Evolutionary conservation across 2,113 vertebrate genomes (phyloP).

Genomic region (Sceloporus tristichus): DNA sequence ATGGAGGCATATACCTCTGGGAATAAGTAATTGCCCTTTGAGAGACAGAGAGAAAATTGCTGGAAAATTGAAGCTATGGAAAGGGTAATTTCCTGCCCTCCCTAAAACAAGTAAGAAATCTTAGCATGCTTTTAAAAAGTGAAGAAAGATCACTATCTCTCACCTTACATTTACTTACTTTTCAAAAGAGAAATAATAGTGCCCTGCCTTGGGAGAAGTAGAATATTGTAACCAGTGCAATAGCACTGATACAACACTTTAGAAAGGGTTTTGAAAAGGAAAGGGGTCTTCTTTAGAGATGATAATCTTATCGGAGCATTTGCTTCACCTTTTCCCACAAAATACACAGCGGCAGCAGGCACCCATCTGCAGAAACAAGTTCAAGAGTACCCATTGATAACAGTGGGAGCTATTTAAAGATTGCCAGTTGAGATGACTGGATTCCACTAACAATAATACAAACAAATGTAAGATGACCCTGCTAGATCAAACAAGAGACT

Average conservation of each 20-base stretch:
- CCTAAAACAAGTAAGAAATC: not conserved
- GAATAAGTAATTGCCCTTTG: too few species aligned
- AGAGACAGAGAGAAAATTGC: not conserved
- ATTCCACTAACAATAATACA: not conserved
- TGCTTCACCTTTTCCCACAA: not conserved
- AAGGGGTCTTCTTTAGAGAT: not conserved
- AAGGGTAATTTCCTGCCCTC: not conserved
- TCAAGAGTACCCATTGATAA: too few species aligned
- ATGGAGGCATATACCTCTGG: too few species aligned
- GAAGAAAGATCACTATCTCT: not conserved
- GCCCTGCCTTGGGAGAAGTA: not conserved
- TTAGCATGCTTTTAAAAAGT: not conserved
- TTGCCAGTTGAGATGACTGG: too few species aligned
- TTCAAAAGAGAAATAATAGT: not conserved
- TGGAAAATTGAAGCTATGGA: not conserved
- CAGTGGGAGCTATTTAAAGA: too few species aligned
- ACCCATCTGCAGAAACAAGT: not conserved
- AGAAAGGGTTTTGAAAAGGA: not conserved
- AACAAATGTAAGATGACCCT: not conserved
- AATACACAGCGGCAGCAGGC: not conserved
- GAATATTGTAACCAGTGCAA: not conserved
- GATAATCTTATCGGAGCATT: not conserved
- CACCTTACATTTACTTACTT: not conserved
- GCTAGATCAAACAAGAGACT: not conserved
- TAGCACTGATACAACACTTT: not conserved